phyloP scores from a whole-genome alignment of 2,113 vertebrate genomes.

The Phalacrocorax carbo region DNA sequence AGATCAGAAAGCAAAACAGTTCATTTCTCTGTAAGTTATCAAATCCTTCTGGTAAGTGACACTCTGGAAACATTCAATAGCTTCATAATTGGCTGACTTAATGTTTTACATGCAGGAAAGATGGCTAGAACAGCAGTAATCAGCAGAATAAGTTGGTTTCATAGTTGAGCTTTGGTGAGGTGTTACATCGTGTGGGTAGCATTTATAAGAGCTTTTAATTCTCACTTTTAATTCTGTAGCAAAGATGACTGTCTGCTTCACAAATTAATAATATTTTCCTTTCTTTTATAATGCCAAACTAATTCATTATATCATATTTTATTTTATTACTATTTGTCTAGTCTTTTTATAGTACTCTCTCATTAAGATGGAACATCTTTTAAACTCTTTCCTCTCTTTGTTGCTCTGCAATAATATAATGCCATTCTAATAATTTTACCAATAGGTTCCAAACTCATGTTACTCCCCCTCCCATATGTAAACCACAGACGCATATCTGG shows the following conservation, averaged over 20 bases:
- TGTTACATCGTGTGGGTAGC: slow-evolving; percentile 64
- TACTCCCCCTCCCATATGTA: not conserved
- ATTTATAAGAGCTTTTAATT: slow-evolving; percentile 54
- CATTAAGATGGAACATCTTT: not conserved
- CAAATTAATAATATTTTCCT: slow-evolving; percentile 73
- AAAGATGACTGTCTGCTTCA: slow-evolving; percentile 68
- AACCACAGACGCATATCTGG: not conserved
- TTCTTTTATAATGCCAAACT: slow-evolving; percentile 38
- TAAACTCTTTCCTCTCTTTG: not conserved
- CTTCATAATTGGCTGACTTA: slow-evolving; percentile 76
- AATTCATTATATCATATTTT: not conserved
- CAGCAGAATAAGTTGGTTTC: slow-evolving; percentile 71
- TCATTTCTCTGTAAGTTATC: slow-evolving; percentile 76
- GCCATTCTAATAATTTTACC: not conserved
- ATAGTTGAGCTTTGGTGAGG: slow-evolving; percentile 46
- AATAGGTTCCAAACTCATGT: not conserved
- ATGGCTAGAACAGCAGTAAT: slow-evolving; percentile 67
- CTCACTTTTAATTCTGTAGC: slow-evolving; percentile 72
- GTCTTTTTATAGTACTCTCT: not conserved
- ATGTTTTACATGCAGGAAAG: slow-evolving; percentile 72
- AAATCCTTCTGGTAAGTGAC: slow-evolving; percentile 82
- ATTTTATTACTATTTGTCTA: not conserved
- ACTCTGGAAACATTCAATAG: slow-evolving; percentile 70
- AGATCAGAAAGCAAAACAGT: slow-evolving; percentile 72
- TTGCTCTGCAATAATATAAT: not conserved